Evolutionary conservation across 2,113 vertebrate species (phyloP).

Genomic region (Corythaeola cristata): DNA sequence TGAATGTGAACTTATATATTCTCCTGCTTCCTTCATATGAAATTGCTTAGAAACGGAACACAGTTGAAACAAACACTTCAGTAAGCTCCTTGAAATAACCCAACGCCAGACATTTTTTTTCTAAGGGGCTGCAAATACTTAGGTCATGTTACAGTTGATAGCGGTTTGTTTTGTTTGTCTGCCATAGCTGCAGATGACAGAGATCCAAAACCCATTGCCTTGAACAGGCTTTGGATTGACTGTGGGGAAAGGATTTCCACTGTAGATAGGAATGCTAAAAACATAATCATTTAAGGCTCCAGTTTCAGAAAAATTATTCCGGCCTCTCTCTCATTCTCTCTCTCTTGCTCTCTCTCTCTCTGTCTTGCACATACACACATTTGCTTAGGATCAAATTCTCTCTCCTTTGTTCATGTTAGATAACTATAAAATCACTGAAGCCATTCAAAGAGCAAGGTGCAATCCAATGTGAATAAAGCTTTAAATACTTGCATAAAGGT

Average conservation of each 20-base stretch:
- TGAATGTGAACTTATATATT: background rate
- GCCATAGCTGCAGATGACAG: slow-evolving; percentile 12
- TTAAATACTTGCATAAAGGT: background rate
- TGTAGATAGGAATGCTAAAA: slow-evolving; percentile 19
- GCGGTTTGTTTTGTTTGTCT: slow-evolving; percentile 57
- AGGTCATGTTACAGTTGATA: slow-evolving; percentile 55
- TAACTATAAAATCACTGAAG: background rate
- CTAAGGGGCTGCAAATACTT: background rate
- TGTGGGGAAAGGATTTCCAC: slow-evolving; percentile 47
- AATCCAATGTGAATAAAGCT: background rate
- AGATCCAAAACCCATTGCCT: slow-evolving; percentile 32
- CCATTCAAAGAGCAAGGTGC: background rate
- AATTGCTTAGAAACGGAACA: slow-evolving; percentile 25
- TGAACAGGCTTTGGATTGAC: slow-evolving; percentile 12
- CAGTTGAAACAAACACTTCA: slow-evolving; percentile 43
- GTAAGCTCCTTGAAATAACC: slow-evolving; percentile 30
- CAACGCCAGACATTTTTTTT: background rate
- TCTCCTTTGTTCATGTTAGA: background rate
- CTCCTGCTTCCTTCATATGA: background rate
- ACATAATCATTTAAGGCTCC: background rate
- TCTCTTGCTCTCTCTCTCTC: background rate
- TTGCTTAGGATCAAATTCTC: slow-evolving; percentile 14
- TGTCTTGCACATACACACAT: background rate
- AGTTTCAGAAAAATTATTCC: slow-evolving; percentile 11
- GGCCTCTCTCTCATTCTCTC: background rate